phyloP scores from a whole-genome alignment of 2,888 invertebrate species.

The Philereme transversata region DNA sequence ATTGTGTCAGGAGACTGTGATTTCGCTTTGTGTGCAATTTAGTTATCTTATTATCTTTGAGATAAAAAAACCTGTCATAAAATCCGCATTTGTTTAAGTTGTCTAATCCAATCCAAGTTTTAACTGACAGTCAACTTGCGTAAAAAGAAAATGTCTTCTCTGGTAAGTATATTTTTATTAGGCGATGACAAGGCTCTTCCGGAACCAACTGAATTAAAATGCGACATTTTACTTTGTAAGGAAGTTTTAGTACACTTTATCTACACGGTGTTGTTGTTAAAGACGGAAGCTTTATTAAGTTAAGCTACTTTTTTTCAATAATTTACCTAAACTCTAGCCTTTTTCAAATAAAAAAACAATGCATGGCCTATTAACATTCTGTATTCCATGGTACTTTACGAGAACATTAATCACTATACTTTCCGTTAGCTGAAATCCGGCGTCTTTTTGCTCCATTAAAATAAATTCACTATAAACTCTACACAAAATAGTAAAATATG shows the following conservation, averaged over 20 bases:
- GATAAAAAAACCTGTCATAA: constrained; percentile 16
- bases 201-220: constrained; percentile 40
- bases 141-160: constrained; percentile 35
- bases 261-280: constrained; percentile 12
- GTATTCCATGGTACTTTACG: no score
- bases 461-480: background rate
- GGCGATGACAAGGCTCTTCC: constrained; percentile 36
- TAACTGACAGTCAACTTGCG: constrained; percentile 28
- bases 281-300: background rate
- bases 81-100: constrained; percentile 25
- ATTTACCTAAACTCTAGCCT: no score
- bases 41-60: background rate
- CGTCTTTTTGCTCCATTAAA: no score
- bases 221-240: constrained; percentile 32
- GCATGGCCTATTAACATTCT: no score
- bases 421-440: no score
- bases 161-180: constrained; percentile 38
- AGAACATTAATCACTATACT: no score
- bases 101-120: constrained; percentile 34
- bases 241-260: constrained; percentile 24
- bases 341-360: no score
- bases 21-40: background rate
- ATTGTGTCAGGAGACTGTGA: no score
- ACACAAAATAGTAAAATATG: no score
- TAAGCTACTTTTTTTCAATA: no score